phyloP scores from a whole-genome alignment of 2,797 vertebrate species.

The Typhlichthys subterraneus region DNA sequence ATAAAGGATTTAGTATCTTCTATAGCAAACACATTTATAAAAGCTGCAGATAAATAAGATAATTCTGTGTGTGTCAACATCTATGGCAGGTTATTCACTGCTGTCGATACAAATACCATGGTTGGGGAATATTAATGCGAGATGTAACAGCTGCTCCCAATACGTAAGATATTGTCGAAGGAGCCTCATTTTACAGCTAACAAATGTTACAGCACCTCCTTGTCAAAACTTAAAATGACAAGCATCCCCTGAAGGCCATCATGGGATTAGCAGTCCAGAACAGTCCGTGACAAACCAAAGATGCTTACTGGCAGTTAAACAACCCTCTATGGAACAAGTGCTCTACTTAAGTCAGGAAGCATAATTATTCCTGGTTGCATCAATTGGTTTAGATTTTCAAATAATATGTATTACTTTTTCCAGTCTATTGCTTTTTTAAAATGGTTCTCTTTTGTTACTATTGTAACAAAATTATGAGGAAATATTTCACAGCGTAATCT shows the following conservation, averaged over 20 bases:
- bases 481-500: too few relatives aligned
- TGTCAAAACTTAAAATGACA: constrained; percentile 35
- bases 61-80: constrained; percentile 35
- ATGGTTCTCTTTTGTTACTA: too few relatives aligned
- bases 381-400: constrained; percentile 9
- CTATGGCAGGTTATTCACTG: constrained; percentile 41
- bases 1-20: constrained; percentile 9
- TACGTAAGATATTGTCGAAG: constrained; percentile 36
- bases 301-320: constrained; percentile 44
- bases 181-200: constrained; percentile 18
- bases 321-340: constrained; percentile 37
- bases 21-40: constrained; percentile 30
- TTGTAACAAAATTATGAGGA: too few relatives aligned
- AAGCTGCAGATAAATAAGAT: constrained; percentile 29
- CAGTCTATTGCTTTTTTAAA: not conserved
- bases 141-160: constrained; percentile 40
- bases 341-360: constrained; percentile 51
- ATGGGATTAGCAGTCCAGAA: constrained; percentile 47
- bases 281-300: constrained; percentile 37
- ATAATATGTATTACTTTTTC: constrained; percentile 21
- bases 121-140: constrained; percentile 37
- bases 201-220: constrained; percentile 16
- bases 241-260: constrained; percentile 28
- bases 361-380: not conserved
- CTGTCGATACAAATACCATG: constrained; percentile 18